Evolutionary conservation across 2,113 vertebrate genomes (phyloP).

Genomic region (Apistogramma diplotaenia): DNA sequence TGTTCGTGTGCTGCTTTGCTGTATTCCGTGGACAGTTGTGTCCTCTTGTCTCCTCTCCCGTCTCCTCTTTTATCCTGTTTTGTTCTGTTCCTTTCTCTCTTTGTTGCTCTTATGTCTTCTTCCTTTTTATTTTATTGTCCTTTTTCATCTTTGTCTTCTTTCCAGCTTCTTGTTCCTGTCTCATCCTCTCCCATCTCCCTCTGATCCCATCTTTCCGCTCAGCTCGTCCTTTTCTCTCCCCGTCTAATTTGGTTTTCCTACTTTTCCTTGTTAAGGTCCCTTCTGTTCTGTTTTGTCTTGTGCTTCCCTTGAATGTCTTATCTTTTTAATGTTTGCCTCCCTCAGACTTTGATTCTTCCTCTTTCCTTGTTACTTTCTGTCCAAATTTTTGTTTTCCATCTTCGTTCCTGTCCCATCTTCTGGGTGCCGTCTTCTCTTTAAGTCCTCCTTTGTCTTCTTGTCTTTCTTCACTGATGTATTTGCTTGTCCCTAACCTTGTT

Average conservation of each 20-base stretch:
- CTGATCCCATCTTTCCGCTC: not conserved
- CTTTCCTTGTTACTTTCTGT: not conserved
- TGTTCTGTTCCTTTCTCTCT: not conserved
- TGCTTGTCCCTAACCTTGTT: no score
- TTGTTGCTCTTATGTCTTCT: not conserved
- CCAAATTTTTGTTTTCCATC: not conserved
- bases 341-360: not conserved
- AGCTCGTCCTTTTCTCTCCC: not conserved
- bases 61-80: not conserved
- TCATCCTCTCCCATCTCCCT: not conserved
- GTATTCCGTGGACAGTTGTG: not conserved
- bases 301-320: not conserved
- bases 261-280: not conserved
- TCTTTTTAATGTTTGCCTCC: not conserved
- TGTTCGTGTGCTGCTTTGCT: not conserved
- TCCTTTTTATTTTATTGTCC: not conserved
- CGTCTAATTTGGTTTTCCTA: rapidly evolving
- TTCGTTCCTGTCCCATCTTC: not conserved
- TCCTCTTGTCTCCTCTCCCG: not conserved
- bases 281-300: not conserved
- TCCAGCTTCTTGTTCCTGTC: not conserved
- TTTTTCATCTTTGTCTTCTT: not conserved
- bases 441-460: not conserved
- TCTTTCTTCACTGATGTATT: no score
- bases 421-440: not conserved